Evolutionary conservation across 2,797 vertebrate species (phyloP).

Genomic region (Heteromormyrus szaboi): DNA sequence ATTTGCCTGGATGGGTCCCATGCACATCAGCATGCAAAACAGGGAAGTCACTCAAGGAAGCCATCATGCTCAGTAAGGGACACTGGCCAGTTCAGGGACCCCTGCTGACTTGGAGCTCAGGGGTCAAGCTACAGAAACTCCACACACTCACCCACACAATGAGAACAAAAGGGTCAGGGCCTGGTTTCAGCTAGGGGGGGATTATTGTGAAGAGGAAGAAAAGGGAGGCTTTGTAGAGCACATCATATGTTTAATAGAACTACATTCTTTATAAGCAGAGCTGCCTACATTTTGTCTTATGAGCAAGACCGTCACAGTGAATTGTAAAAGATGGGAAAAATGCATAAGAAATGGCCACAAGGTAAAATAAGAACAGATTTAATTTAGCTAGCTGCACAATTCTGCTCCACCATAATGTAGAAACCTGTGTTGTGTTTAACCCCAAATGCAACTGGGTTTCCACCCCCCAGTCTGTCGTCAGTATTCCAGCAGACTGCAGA

Average conservation of each 20-base stretch:
- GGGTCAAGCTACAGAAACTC: conserved; percentile 6
- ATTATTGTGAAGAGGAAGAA: background rate
- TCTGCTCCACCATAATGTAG: background rate
- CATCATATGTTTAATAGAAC: background rate
- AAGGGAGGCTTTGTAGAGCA: conserved; percentile 3
- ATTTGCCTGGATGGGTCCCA: background rate
- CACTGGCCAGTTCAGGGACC: background rate
- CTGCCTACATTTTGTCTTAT: background rate
- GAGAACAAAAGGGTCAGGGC: background rate
- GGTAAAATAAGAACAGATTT: background rate
- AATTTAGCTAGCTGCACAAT: background rate
- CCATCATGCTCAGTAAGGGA: background rate
- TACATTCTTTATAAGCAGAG: background rate
- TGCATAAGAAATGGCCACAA: background rate
- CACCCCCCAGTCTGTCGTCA: background rate
- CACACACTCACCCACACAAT: background rate
- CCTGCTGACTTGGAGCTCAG: background rate
- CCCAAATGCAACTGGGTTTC: background rate
- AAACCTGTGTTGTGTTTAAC: background rate
- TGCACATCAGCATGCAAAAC: conserved; percentile 11
- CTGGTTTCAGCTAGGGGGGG: background rate
- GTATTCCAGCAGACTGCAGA: background rate
- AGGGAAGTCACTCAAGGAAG: background rate
- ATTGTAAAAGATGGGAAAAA: background rate
- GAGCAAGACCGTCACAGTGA: background rate